Conservation (phyloP, 2,888 invertebrate species). For the Leptura quadrifasciata region DNA sequence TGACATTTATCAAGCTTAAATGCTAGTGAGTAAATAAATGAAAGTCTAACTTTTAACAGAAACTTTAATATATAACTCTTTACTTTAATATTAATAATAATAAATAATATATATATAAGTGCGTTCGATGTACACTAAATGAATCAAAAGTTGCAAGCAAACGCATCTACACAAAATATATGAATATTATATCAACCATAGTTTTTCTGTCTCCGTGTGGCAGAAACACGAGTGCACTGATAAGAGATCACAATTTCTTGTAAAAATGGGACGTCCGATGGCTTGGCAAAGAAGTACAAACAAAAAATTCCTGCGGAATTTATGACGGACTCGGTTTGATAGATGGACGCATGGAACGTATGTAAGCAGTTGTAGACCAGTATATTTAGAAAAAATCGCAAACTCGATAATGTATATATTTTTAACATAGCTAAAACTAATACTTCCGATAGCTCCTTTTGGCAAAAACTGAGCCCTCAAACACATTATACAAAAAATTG, state of each 20-base stretch:
- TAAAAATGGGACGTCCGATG: conserved; percentile 66
- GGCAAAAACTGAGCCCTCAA: conserved; percentile 38
- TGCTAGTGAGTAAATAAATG: conserved; percentile 10
- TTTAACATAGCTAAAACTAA: neutral
- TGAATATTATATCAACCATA: conserved; percentile 65
- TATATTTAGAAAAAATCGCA: conserved; percentile 56
- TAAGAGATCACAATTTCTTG: conserved; percentile 66
- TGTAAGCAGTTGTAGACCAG: conserved; percentile 68
- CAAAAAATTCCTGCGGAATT: conserved; percentile 62
- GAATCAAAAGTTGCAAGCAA: conserved; percentile 72
- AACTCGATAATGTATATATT: neutral
- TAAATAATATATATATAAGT: conserved; percentile 67
- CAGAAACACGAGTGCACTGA: conserved; percentile 67
- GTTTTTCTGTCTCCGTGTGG: conserved; percentile 61
- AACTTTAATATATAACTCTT: conserved; percentile 68
- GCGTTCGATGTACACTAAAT: conserved; percentile 74
- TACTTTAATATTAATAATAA: conserved; percentile 62
- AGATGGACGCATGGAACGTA: conserved; percentile 73
- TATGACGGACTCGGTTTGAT: conserved; percentile 67
- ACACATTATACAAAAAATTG: conserved; percentile 40
- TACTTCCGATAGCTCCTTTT: conserved; percentile 8
- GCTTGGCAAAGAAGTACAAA: conserved; percentile 52
- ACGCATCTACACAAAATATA: conserved; percentile 73
- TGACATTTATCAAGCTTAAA: neutral
- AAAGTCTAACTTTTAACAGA: conserved; percentile 63